Conservation (phyloP, 92 coral and sea anemone species). For the Heteractis magnifica region DNA sequence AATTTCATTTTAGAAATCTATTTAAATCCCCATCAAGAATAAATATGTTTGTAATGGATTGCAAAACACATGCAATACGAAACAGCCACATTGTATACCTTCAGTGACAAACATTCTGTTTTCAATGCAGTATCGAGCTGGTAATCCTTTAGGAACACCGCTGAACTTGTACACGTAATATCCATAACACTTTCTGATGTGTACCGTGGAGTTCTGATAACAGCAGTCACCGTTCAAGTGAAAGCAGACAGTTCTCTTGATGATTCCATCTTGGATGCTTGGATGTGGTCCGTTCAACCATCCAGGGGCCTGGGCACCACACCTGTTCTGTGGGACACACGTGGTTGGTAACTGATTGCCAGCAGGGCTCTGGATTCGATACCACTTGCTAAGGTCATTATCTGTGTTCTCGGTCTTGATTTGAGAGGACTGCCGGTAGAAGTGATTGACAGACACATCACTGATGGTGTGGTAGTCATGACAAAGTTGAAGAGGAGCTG, state of each 20-base stretch:
- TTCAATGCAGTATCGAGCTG: no score
- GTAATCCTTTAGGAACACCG: no score
- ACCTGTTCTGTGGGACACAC: conserved; percentile 15
- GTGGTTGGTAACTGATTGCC: not conserved
- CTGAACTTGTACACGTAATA: no score
- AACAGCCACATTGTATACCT: no score
- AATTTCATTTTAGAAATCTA: no score
- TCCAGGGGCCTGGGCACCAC: conserved; percentile 28
- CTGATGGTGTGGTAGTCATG: not conserved
- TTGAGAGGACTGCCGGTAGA: conserved; percentile 4
- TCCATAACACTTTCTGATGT: not conserved
- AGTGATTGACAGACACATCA: not conserved
- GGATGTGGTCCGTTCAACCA: conserved; percentile 32
- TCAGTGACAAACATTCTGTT: no score
- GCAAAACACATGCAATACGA: no score
- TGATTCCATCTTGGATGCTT: conserved; percentile 18
- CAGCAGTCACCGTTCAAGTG: conserved; percentile 13
- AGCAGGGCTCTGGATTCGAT: conserved; percentile 8
- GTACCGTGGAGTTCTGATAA: conserved; percentile 1
- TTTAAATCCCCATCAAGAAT: no score
- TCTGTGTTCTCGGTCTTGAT: conserved; percentile 1
- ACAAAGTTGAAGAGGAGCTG: no score
- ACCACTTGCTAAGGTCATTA: conserved; percentile 5
- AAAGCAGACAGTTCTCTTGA: conserved; percentile 27
- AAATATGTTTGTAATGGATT: no score